These are phyloP conservation scores for Lepus americanus DNA, from an alignment of 2,113 vertebrate species.

Conservation along the genomic window DNA sequence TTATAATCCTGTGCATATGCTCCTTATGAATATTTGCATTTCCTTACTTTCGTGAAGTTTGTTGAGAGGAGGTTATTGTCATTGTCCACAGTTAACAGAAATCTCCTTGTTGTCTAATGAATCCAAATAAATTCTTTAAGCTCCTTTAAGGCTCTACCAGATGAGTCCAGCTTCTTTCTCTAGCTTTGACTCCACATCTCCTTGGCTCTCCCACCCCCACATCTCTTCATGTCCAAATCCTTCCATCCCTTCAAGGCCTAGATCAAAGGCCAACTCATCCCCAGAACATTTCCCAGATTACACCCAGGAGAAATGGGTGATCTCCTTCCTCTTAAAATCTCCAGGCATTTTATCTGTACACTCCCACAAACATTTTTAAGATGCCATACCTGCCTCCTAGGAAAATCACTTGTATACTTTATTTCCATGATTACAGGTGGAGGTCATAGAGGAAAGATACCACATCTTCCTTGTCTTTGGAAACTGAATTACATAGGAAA, in stretches of 20 bases:
- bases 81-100: background rate
- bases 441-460: background rate
- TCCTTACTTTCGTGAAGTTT: background rate
- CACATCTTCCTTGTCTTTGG: background rate
- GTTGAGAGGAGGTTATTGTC: background rate
- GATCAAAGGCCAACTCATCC: background rate
- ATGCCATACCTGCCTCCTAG: background rate
- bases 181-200: background rate
- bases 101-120: background rate
- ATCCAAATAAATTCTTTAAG: background rate
- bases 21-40: background rate
- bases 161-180: background rate
- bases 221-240: background rate
- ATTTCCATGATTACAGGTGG: fast-evolving
- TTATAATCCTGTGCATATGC: background rate
- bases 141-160: background rate
- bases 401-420: background rate
- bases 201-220: background rate
- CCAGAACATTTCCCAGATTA: background rate
- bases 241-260: background rate
- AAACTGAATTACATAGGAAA: background rate
- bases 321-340: background rate
- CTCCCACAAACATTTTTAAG: background rate
- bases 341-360: background rate
- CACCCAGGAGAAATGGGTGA: background rate